Percentiles rank a stretch among this genome's conserved stretches.
Conservation (phyloP, 2,888 invertebrate genomes). For the Calliphora vomitoria region DNA sequence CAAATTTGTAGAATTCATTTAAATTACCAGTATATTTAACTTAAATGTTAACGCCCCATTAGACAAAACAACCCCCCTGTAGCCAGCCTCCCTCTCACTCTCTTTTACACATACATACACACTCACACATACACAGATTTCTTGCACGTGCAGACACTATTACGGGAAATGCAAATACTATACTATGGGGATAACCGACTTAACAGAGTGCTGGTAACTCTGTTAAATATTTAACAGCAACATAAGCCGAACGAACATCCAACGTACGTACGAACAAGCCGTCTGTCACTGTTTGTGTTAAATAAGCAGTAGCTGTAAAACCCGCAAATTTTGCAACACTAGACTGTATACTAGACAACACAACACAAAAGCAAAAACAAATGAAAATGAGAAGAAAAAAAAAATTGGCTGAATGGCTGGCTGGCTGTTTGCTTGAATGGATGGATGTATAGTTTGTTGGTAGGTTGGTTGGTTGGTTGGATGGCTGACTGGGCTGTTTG, state of each 20-base stretch:
- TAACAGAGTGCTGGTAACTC: slow-evolving; percentile 65
- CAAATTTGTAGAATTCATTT: slow-evolving; percentile 4
- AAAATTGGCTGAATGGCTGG: slow-evolving; percentile 56
- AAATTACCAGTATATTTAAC: slow-evolving; percentile 21
- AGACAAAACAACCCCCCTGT: slow-evolving; percentile 51
- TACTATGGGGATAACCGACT: slow-evolving; percentile 9
- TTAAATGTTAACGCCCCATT: slow-evolving; percentile 67
- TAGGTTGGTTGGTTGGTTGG: slow-evolving; percentile 24
- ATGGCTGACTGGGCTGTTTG: slow-evolving; percentile 7
- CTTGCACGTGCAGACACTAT: slow-evolving; percentile 54
- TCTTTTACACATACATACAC: neutral
- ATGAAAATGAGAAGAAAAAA: slow-evolving; percentile 37
- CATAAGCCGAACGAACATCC: slow-evolving; percentile 35
- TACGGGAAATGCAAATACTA: slow-evolving; percentile 33
- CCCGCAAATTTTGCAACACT: slow-evolving; percentile 72
- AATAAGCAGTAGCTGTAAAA: slow-evolving; percentile 65
- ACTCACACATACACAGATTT: neutral
- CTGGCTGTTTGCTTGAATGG: slow-evolving; percentile 44
- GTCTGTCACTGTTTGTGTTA: slow-evolving; percentile 51
- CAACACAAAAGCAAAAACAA: slow-evolving; percentile 48
- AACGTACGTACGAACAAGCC: slow-evolving; percentile 24
- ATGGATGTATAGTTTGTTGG: slow-evolving; percentile 21
- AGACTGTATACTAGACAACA: slow-evolving; percentile 70
- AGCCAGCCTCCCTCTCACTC: neutral
- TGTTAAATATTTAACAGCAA: slow-evolving; percentile 62